Base-by-base conservation (phyloP, 1,140 invertebrate genomes). In the Hypsibius dujardini region DNA sequence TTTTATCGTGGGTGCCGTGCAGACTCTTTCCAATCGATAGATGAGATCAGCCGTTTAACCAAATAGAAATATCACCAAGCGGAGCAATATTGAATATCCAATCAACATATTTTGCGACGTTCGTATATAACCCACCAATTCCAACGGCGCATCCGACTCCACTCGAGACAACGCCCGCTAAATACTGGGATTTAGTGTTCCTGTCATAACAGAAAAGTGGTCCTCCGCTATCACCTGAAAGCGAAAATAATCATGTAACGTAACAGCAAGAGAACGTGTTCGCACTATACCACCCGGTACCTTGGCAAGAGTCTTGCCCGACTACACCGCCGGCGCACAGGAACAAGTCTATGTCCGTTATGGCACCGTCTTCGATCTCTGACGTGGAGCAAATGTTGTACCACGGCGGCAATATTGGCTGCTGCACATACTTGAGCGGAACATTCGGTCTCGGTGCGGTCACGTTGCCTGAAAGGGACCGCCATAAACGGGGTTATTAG, bases 301-400 rank as follows among this genome's bases (percentile, higher is more conserved):
- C 85, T 74, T 81, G 82, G 84, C 87, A 83, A 47, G 85, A 82
- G 77, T 87, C 81, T 79, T 79, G 83, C 59, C 83, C 85, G 42
- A 76, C 50, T 74, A 83, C 80, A 1, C 87, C 87, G 2, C 88
- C 88, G 40, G 88, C 88, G 74, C 87, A 88, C n/a, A 87, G 79
- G 75, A 88, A 89, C 12, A 67, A 42, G 45, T 67, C 42, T 7
- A 67, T 7, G 62, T 67, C 42, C 12, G 62, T 67, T 42, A 15
- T 3, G 12, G 12, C 7, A 67, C 45, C 42, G 62, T 12, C 42
- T 67, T 67, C 62, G 42, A 12, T 42, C 3, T 42, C 62, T 12
- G 3, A 15, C 12, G 45, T 7, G 3, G 12, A 67, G 12, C 12
- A 67, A 12, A 7, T 15, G 62, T 67, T 42, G 42, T 67, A 12